Percentiles rank a stretch among this genome's conserved stretches.
Conservation (phyloP, 2,888 invertebrate genomes). For the Chrysina gloriosa region DNA sequence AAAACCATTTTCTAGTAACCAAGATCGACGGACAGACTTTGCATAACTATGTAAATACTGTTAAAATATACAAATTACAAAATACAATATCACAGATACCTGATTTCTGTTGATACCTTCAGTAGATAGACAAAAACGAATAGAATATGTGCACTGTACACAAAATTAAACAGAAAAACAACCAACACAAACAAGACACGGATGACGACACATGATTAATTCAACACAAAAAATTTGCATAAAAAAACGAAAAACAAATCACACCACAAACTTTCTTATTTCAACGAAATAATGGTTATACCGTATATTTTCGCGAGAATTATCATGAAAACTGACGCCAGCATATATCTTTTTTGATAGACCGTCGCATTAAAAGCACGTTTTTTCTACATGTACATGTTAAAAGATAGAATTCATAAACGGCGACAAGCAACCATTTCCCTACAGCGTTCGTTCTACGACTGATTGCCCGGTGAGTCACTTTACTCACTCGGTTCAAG, state of each 20-base stretch:
- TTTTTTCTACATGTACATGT: constrained; percentile 30
- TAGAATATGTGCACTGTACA: not conserved
- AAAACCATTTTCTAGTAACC: constrained; percentile 8
- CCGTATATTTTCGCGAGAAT: constrained; percentile 5
- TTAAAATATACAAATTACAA: not conserved
- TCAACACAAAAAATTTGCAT: not conserved
- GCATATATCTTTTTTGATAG: not conserved
- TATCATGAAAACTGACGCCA: not conserved
- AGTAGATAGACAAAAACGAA: not conserved
- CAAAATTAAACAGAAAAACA: constrained; percentile 27
- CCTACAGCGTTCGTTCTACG: constrained; percentile 21
- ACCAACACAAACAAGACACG: constrained; percentile 41
- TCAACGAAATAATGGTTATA: not conserved
- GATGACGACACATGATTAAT: constrained; percentile 5
- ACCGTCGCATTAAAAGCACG: constrained; percentile 16
- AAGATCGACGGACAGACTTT: not conserved
- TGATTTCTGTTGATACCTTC: not conserved
- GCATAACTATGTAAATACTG: not conserved
- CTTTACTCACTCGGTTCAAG: constrained; percentile 9
- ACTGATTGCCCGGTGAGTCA: constrained; percentile 39
- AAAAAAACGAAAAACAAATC: not conserved
- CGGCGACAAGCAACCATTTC: constrained; percentile 14
- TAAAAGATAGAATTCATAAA: constrained; percentile 10
- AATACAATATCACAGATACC: constrained; percentile 4
- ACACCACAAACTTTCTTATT: not conserved